These are phyloP conservation scores for Lissocephala sabroskyi DNA, from an alignment of 2,888 invertebrate species.

Conservation along the genomic window DNA sequence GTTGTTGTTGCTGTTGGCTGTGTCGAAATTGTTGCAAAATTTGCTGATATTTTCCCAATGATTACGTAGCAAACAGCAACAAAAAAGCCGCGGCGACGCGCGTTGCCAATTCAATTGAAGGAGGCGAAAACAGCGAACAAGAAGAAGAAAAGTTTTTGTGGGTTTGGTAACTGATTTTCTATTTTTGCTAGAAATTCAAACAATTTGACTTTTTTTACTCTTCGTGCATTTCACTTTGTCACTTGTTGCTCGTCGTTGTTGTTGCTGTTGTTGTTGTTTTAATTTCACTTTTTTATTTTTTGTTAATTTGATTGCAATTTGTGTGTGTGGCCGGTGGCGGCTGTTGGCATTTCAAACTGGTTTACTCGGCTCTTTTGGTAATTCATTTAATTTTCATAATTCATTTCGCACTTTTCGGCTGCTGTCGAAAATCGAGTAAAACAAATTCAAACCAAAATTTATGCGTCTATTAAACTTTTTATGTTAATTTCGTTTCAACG, in stretches of 20 bases:
- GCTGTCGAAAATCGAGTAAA: neutral
- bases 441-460: slow-evolving; percentile 17
- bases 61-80: no score
- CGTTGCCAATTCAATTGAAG: slow-evolving; percentile 16
- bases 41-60: slow-evolving; percentile 59
- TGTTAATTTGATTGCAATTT: slow-evolving; percentile 1
- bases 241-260: slow-evolving; percentile 6
- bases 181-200: neutral
- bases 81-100: no score
- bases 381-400: slow-evolving; percentile 24
- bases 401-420: slow-evolving; percentile 17
- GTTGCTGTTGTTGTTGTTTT: slow-evolving; percentile 12
- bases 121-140: no score
- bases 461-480: slow-evolving; percentile 25
- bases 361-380: slow-evolving; percentile 16
- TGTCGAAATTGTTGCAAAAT: slow-evolving; percentile 60
- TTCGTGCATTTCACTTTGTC: slow-evolving; percentile 45
- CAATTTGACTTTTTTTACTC: slow-evolving; percentile 21
- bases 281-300: slow-evolving; percentile 20
- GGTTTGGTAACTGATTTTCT: slow-evolving; percentile 8
- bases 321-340: no score
- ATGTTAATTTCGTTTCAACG: neutral
- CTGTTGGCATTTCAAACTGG: slow-evolving; percentile 40
- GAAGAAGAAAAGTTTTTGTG: slow-evolving; percentile 22
- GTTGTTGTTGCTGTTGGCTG: slow-evolving; percentile 21